A percentile compares a stretch with the other conserved stretches of the same genome.
Conservation (phyloP, 1,140 invertebrate species). For the roundworm (Caenorhabditis elegans) region WBcel235 BX284606.5:12224001-12224500, state of each 20-base stretch:
- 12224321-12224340: constrained; percentile 3
- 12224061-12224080: too few species aligned
- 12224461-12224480: not conserved
- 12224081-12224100: not conserved
- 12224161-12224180: not conserved
- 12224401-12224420: too few species aligned
- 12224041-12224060: too few species aligned
- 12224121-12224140: constrained; percentile 3
- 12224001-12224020: not conserved
- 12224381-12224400: too few species aligned
- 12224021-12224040: too few species aligned
- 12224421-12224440: not conserved
- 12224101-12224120: not conserved
- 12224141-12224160: not conserved
- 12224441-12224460: not conserved
- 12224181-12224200: not conserved
- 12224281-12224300: not conserved
- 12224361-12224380: constrained; percentile 3
- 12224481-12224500: not conserved
- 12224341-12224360: not conserved
- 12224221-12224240: not conserved
- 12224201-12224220: not conserved
- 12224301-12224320: not conserved
- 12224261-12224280: not conserved
- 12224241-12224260: not conserved